Base-by-base conservation (phyloP, 2,113 vertebrate species). In the Pteronura brasiliensis region DNA sequence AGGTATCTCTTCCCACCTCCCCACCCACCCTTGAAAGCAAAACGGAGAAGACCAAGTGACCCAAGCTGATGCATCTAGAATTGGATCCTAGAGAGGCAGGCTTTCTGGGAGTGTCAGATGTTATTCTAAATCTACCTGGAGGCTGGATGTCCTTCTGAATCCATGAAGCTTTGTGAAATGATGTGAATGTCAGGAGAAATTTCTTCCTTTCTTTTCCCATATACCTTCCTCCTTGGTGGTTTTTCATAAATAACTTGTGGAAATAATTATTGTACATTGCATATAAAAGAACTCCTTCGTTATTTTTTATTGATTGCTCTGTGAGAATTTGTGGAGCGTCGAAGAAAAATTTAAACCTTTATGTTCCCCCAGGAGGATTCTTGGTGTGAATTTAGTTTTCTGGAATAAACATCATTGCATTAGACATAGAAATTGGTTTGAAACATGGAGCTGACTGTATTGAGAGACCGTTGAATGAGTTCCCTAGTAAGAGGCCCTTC, bases 231-330 rank as follows among this genome's bases (percentile, higher is more conserved):
- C 8, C 20, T 65, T 74, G 63, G 47, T 21, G 91, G 49, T 79
- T 69, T 49, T 61, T 85, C 42, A 72, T 80, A 27, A 74, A 63
- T 86, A 72, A 83, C n/a, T 72, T 49, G 52, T 59, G 86, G 23
- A 88, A 77, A 42, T 34, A 65, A 34, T 36, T 65, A 27, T 57
- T 49, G 65, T 34, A 4, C 34, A 61, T 20, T 55, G 18, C 5
- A 52, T 36, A 21, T 80, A 20, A 90, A 89, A 74, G 61, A 79
- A 20, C 10, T 63, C 31, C 36, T 29, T 49, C 23, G 0, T 94
- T 90, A 65, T 55, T 94, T 95, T 79, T 31, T 67, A 93, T 29
- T 52, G 84, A 21, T 77, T 96, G 15, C 59, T 61, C 88, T 93
- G 5, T 79, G 71, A 63, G 74, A 89, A 90, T 83, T 63, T n/a